These are phyloP conservation scores for Tanaodytes sp. DNA, from an alignment of 2,888 invertebrate genomes.

Conservation along the genomic window DNA sequence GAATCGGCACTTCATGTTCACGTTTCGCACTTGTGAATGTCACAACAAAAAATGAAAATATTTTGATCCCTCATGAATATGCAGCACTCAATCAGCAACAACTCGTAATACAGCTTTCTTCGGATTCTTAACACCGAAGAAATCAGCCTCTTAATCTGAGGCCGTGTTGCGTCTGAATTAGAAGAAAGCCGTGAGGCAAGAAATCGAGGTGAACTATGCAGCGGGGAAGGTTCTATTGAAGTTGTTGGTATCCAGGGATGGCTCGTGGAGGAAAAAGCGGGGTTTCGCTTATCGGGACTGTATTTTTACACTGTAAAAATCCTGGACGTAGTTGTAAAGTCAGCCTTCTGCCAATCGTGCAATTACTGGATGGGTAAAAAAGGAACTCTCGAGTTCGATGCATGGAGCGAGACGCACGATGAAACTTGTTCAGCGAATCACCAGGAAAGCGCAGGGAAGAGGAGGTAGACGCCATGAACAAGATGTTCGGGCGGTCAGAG, in stretches of 20 bases:
- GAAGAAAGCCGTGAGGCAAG: conserved; percentile 45
- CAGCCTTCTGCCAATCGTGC: too few species aligned
- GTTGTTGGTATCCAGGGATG: too few species aligned
- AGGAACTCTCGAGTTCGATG: conserved; percentile 20
- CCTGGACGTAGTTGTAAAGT: conserved; percentile 10
- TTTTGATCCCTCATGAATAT: conserved; percentile 56
- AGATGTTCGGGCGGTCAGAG: conserved; percentile 16
- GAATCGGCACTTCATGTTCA: conserved; percentile 52
- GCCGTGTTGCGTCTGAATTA: conserved; percentile 32
- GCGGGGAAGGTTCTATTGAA: too few species aligned
- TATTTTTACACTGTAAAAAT: conserved; percentile 3
- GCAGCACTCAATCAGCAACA: conserved; percentile 30
- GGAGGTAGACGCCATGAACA: too few species aligned
- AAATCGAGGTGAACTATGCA: conserved; percentile 40
- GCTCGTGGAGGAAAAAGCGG: too few species aligned
- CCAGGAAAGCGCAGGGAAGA: conserved; percentile 20
- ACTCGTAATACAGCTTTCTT: conserved; percentile 33
- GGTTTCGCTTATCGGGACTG: too few species aligned
- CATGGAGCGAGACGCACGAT: conserved; percentile 24
- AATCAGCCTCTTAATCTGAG: too few species aligned
- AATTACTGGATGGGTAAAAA: conserved; percentile 2
- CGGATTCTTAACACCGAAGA: conserved; percentile 30
- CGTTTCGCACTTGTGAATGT: conserved; percentile 55
- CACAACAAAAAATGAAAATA: conserved; percentile 55
- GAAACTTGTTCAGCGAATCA: conserved; percentile 32